These are phyloP conservation scores for Anableps anableps DNA, from an alignment of 2,797 vertebrate genomes.

Conservation along the genomic window DNA sequence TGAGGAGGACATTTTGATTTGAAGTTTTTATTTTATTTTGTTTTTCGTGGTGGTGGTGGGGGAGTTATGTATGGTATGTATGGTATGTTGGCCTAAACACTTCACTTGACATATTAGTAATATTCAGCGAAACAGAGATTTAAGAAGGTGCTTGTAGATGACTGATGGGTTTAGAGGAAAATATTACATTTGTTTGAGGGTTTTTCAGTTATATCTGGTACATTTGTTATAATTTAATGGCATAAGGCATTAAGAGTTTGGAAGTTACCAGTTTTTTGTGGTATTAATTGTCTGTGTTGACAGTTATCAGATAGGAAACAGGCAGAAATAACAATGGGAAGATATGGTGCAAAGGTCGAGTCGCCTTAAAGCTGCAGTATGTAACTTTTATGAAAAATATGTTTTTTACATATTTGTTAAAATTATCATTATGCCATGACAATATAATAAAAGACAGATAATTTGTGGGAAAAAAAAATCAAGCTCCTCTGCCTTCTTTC, in stretches of 20 bases:
- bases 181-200: background rate
- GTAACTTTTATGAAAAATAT: too few species aligned
- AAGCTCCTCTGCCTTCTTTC: too few species aligned
- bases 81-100: too few species aligned
- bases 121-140: background rate
- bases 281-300: background rate
- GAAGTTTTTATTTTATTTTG: background rate
- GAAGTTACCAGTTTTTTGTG: background rate
- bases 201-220: background rate
- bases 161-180: background rate
- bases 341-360: background rate
- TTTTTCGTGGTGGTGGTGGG: too few species aligned
- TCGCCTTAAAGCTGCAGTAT: too few species aligned
- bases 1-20: background rate
- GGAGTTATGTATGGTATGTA: too few species aligned
- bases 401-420: too few species aligned
- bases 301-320: background rate
- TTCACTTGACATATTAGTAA: background rate
- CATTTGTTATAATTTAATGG: background rate
- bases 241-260: background rate
- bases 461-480: too few species aligned
- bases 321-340: background rate
- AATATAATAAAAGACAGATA: too few species aligned
- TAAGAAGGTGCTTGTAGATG: too few species aligned
- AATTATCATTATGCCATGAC: too few species aligned